These are phyloP conservation scores for Diarsia brunnea DNA, from an alignment of 2,888 invertebrate genomes.

Conservation along the genomic window DNA sequence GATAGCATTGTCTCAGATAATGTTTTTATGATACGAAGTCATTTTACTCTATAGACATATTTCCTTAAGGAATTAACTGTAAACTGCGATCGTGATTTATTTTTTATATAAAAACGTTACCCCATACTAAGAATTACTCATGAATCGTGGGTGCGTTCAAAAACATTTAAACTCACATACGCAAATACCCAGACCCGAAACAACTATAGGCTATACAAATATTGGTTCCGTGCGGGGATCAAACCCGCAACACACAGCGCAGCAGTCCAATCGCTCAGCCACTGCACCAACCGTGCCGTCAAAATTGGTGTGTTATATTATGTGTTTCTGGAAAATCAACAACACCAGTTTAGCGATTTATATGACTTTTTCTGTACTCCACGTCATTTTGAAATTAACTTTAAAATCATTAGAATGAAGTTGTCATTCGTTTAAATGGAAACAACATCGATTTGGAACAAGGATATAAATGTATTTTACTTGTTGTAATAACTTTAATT, in stretches of 20 bases:
- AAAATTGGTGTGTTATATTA: too few relatives aligned
- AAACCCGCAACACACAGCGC: too few relatives aligned
- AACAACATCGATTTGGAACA: not conserved
- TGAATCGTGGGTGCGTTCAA: too few relatives aligned
- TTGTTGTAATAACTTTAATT: conserved; percentile 15
- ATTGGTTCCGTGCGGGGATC: too few relatives aligned
- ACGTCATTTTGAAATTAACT: not conserved
- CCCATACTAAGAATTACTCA: too few relatives aligned
- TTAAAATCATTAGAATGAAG: not conserved
- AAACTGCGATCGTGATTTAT: not conserved
- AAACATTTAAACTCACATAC: too few relatives aligned
- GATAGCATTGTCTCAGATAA: conserved; percentile 47
- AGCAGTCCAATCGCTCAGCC: too few relatives aligned
- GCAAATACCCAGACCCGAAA: too few relatives aligned
- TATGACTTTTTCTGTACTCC: not conserved
- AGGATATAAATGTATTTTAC: too few relatives aligned
- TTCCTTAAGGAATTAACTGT: conserved; percentile 11
- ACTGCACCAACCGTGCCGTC: too few relatives aligned
- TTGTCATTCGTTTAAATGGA: not conserved
- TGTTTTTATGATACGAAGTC: conserved; percentile 22
- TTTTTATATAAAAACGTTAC: not conserved
- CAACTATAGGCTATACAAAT: too few relatives aligned
- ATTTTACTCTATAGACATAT: conserved; percentile 28
- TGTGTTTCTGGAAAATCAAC: not conserved
- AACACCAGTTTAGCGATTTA: not conserved